Evolutionary conservation across 2,888 invertebrate species (phyloP), one percentile per base, ranked within the genome.

Genomic region (Papilio gigon): DNA sequence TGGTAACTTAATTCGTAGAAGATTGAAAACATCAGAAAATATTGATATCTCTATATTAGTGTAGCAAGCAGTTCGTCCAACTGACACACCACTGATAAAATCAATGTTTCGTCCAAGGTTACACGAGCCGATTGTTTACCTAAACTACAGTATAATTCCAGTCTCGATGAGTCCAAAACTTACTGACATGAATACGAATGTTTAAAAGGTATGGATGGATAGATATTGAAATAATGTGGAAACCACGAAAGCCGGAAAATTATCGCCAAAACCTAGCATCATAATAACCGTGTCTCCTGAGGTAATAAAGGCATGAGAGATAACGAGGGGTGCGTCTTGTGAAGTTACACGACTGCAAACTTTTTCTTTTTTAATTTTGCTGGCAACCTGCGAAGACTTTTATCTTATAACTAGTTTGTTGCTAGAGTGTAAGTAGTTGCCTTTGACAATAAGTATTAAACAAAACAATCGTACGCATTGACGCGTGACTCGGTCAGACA

Each of bases 401-500:
- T 1, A 47, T 12, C 9, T n/a, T 40, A 6, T 40, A 40, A 40
- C n/a, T 17, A 42, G 4, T 44, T 44, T 44, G 20, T 47, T 47
- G 59, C 22, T 22, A 37, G 22, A 59, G 25, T 59, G 12, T 37
- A 20, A 2, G 14, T 59, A 22, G 20, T 59, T 12, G 37, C 12
- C 59, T 30, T 53, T 27, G 30, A 30, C 30, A 14, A 14, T 27
- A 50, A 50, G 3, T 4, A 11, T 27, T n/a, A n/a, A 27, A 53
- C 30, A 53, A 30, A 59, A 59, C 11, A 37, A 20, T 35, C 9
- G 20, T 27, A 59, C 47, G 22, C 22, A 27, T 22, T 33, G 27
- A 66, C 61, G 22, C 35, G 35, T 42, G 67, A 33, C 33, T 30
- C 22, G 11, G 25, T 12, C 25, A 61, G 56, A 75, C 74, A 76